Evolutionary conservation across 2,113 vertebrate species (phyloP).

Genomic region (Suncus etruscus): DNA sequence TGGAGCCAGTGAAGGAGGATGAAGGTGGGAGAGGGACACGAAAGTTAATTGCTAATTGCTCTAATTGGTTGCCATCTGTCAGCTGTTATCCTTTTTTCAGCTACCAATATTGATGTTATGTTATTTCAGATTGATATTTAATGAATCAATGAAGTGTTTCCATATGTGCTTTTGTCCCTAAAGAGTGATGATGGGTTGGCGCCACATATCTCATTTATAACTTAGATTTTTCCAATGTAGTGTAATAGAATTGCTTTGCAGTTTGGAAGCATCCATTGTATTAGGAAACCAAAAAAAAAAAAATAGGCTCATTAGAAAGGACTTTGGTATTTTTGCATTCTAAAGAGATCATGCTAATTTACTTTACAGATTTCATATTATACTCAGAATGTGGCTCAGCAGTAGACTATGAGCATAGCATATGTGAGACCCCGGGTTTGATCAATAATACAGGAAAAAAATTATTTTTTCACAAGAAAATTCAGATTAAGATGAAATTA

Average conservation of each 20-base stretch:
- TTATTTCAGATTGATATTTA: constrained; percentile 78
- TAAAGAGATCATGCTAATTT: constrained; percentile 2
- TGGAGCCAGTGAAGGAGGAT: constrained; percentile 67
- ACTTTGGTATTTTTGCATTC: constrained; percentile 12
- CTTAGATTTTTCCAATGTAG: constrained; percentile 1
- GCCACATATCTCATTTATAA: constrained; percentile 56
- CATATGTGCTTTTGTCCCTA: constrained; percentile 75
- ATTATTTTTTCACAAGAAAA: constrained; percentile 9
- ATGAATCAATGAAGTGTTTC: constrained; percentile 79
- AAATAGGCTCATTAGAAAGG: background rate
- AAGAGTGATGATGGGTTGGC: constrained; percentile 74
- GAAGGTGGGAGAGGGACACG: constrained; percentile 70
- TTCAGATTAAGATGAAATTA: constrained; percentile 22
- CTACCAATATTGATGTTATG: constrained; percentile 76
- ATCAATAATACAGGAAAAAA: background rate
- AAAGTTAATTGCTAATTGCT: constrained; percentile 74
- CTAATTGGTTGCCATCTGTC: constrained; percentile 80
- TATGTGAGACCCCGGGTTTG: too few relatives aligned
- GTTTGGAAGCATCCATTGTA: constrained; percentile 48
- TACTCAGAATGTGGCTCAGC: too few relatives aligned
- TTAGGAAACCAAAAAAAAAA: background rate
- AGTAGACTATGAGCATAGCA: too few relatives aligned
- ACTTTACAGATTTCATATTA: background rate
- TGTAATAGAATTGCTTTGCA: constrained; percentile 34
- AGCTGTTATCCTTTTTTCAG: constrained; percentile 73